A percentile compares a stretch with the other conserved stretches of the same genome.
These are phyloP conservation scores for Pterocles orientalis DNA, from an alignment of 2,113 vertebrate genomes.

Conservation along the genomic window DNA sequence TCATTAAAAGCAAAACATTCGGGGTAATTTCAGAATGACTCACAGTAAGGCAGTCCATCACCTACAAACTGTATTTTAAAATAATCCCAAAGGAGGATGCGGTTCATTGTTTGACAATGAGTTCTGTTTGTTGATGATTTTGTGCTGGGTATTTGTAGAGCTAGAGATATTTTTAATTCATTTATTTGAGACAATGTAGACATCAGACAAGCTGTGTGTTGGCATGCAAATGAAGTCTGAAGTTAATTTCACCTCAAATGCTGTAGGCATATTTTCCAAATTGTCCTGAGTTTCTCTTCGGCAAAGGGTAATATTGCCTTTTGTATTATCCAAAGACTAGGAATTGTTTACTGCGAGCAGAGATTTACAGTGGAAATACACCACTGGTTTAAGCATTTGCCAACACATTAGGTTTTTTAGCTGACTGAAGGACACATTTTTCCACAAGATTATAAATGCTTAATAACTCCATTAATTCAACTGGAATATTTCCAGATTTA, in stretches of 20 bases:
- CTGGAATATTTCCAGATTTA: conserved; percentile 55
- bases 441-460: conserved; percentile 30
- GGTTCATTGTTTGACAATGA: background rate
- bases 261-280: background rate
- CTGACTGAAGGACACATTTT: conserved; percentile 12
- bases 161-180: background rate
- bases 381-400: conserved; percentile 14
- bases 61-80: background rate
- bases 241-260: conserved; percentile 14
- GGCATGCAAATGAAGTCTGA: background rate
- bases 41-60: background rate
- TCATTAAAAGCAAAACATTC: background rate
- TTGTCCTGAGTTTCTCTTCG: background rate
- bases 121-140: background rate
- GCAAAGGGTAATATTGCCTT: background rate
- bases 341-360: conserved; percentile 10
- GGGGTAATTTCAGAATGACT: background rate
- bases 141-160: background rate
- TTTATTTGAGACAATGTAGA: background rate
- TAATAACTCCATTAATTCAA: conserved; percentile 36
- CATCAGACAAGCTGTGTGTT: background rate
- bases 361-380: conserved; percentile 2
- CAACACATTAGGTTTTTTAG: background rate
- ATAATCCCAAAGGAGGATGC: background rate
- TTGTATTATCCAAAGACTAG: background rate